phyloP scores from a whole-genome alignment of 2,797 vertebrate species.

The Macropus fuliginosus region DNA sequence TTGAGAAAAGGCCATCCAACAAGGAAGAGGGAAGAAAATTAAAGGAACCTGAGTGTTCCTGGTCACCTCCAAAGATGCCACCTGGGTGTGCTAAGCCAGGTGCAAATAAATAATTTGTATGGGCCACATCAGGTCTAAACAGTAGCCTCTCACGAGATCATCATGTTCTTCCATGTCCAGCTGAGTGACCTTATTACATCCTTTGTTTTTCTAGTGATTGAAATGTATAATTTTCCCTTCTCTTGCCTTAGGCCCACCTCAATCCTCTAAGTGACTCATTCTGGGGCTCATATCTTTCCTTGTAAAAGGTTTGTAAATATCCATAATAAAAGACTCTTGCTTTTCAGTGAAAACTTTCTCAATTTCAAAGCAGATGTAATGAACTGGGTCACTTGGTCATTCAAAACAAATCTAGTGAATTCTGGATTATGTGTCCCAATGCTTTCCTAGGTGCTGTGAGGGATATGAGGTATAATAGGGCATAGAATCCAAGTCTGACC shows the following conservation, averaged over 20 bases:
- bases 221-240: neutral
- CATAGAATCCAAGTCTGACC: neutral
- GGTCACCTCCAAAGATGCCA: neutral
- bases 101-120: neutral
- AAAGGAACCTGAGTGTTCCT: neutral
- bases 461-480: neutral
- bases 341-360: neutral
- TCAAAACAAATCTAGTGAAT: neutral
- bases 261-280: neutral
- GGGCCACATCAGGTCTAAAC: neutral
- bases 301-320: neutral
- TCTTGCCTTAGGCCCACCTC: neutral
- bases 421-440: neutral
- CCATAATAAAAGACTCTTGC: neutral
- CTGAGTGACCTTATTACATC: neutral
- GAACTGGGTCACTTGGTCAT: neutral
- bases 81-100: neutral
- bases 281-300: neutral
- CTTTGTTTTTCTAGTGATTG: neutral
- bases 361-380: neutral
- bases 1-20: neutral
- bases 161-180: neutral
- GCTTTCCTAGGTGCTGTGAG: neutral
- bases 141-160: neutral
- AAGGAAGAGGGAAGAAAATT: neutral